Evolutionary conservation across 2,113 vertebrate genomes (phyloP).

Genomic region (Manacus vitellinus): DNA sequence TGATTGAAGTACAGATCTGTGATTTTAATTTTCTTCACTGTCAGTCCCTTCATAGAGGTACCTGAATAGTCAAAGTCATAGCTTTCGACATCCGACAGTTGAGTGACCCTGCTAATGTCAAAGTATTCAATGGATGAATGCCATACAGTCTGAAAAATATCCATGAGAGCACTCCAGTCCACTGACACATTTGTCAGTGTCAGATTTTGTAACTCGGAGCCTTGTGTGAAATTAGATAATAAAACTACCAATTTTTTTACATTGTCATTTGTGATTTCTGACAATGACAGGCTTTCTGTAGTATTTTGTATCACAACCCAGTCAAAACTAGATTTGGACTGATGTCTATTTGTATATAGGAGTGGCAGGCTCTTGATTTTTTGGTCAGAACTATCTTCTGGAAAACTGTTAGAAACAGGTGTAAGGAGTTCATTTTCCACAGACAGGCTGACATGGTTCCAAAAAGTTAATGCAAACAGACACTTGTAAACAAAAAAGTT

Average conservation of each 20-base stretch:
- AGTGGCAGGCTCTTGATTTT: slow-evolving; percentile 52
- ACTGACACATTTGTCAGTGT: slow-evolving; percentile 71
- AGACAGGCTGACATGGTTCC: neutral
- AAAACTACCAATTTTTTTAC: neutral
- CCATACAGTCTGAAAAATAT: slow-evolving; percentile 64
- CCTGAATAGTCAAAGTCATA: neutral
- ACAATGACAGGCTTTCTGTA: slow-evolving; percentile 72
- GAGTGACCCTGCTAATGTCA: neutral
- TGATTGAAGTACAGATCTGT: slow-evolving; percentile 72
- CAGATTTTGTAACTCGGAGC: slow-evolving; percentile 53
- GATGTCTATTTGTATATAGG: slow-evolving; percentile 32
- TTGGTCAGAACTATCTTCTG: slow-evolving; percentile 50
- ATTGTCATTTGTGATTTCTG: slow-evolving; percentile 44
- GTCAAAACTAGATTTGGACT: neutral
- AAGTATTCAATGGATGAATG: slow-evolving; percentile 69
- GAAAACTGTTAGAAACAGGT: slow-evolving; percentile 17
- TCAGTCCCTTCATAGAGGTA: slow-evolving; percentile 74
- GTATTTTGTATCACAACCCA: slow-evolving; percentile 48
- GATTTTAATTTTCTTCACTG: neutral
- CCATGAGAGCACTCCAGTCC: slow-evolving; percentile 69
- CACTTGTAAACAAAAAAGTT: neutral
- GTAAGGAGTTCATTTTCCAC: slow-evolving; percentile 28
- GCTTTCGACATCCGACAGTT: rapidly evolving
- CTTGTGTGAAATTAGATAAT: slow-evolving; percentile 5
- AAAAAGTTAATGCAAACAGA: slow-evolving; percentile 25